These are phyloP conservation scores for Drosophila biarmipes DNA, from an alignment of 1,140 invertebrate species.

Conservation along the genomic window DNA sequence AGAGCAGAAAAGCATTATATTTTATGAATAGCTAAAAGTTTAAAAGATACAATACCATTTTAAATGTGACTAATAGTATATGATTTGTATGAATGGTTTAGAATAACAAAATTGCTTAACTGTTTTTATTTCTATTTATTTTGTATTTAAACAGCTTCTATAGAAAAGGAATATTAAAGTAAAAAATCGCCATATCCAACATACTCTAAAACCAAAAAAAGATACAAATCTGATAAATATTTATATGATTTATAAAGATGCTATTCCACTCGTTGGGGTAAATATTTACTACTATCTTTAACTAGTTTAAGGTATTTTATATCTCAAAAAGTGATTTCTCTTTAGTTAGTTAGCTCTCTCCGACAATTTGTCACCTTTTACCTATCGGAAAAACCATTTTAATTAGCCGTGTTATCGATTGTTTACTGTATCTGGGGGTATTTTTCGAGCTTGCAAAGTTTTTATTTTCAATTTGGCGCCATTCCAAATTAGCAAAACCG, in stretches of 20 bases:
- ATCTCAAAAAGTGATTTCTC: neutral
- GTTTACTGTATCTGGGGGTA: constrained; percentile 47
- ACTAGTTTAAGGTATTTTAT: too few relatives aligned
- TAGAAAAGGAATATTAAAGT: too few relatives aligned
- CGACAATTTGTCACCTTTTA: neutral
- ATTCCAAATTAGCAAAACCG: constrained; percentile 74
- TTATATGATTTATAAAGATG: too few relatives aligned
- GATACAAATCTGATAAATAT: too few relatives aligned
- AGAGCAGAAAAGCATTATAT: constrained; percentile 30
- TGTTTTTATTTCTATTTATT: too few relatives aligned
- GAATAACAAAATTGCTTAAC: too few relatives aligned
- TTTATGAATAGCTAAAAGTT: constrained; percentile 5
- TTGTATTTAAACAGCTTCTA: too few relatives aligned
- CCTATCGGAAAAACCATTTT: neutral
- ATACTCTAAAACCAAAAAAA: too few relatives aligned
- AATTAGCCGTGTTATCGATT: constrained; percentile 45
- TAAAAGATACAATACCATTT: constrained; percentile 21
- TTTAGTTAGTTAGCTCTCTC: neutral
- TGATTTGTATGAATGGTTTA: constrained; percentile 6
- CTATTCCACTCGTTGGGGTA: too few relatives aligned
- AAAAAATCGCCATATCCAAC: too few relatives aligned
- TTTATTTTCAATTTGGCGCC: constrained; percentile 72
- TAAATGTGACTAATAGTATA: constrained; percentile 17
- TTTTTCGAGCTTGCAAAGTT: constrained; percentile 52
- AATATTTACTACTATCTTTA: too few relatives aligned